Evolutionary conservation across 2,797 vertebrate species (phyloP).

Genomic region (Zenarchopterus dispar): DNA sequence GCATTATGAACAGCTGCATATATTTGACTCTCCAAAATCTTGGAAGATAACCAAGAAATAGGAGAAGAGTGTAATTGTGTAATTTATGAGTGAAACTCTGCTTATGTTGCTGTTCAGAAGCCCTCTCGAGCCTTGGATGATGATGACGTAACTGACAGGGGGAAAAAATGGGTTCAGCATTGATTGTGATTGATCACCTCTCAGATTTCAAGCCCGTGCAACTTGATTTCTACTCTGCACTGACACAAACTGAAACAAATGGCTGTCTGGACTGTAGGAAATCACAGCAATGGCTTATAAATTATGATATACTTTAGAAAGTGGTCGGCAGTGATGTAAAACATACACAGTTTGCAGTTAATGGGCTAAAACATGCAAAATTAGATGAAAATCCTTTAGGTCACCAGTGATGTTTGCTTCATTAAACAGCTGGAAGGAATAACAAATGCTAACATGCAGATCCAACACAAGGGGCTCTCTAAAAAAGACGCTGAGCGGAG

Average conservation of each 20-base stretch:
- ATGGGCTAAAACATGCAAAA: constrained; percentile 37
- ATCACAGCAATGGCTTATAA: constrained; percentile 22
- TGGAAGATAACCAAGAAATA: constrained; percentile 16
- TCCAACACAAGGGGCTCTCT: constrained; percentile 27
- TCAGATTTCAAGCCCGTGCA: constrained; percentile 25
- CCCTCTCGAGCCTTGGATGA: constrained; percentile 5
- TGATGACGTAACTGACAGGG: constrained; percentile 27
- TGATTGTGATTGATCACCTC: constrained; percentile 49
- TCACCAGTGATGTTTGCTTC: constrained; percentile 21
- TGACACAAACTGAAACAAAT: constrained; percentile 40
- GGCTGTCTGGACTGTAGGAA: constrained; percentile 24
- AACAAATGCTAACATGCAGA: constrained; percentile 21
- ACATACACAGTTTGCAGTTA: constrained; percentile 25
- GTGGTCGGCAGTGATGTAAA: constrained; percentile 34
- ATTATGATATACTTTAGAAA: constrained; percentile 24
- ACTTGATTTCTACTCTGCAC: constrained; percentile 26
- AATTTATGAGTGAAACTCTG: constrained; percentile 10
- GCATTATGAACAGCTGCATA: not conserved
- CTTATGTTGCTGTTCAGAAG: constrained; percentile 21
- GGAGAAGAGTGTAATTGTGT: constrained; percentile 7
- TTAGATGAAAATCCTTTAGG: constrained; percentile 24
- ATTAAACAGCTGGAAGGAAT: constrained; percentile 43
- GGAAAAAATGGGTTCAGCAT: constrained; percentile 18
- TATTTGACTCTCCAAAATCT: constrained; percentile 7
- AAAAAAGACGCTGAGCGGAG: constrained; percentile 48